Base-by-base conservation (phyloP, 1,140 invertebrate genomes). In the Pemphigus obesinymphae region DNA sequence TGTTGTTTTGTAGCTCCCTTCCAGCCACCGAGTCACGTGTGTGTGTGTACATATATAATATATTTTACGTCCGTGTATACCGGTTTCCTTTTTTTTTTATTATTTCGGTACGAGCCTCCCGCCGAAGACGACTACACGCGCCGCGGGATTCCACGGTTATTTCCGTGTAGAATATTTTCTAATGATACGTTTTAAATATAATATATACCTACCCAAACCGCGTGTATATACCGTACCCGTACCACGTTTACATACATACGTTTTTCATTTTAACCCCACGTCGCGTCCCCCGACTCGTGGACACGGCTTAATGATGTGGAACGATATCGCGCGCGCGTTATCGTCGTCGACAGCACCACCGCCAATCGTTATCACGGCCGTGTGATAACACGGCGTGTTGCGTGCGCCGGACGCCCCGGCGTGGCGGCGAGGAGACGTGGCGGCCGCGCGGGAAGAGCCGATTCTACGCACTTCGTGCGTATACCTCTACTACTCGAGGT, bases 21-120 rank as follows among this genome's bases (percentile, higher is more conserved):
- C n/a, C n/a, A n/a, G n/a, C n/a, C n/a, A n/a, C n/a, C n/a, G n/a
- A n/a, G n/a, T n/a, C n/a, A n/a, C n/a, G n/a, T n/a, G n/a, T n/a
- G 23, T 55, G n/a, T 13, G 7, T 55, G 1, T n/a, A n/a, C n/a
- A n/a, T n/a, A n/a, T 55, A 23, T 53, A 53, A 8, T n/a, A n/a
- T n/a, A n/a, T n/a, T n/a, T n/a, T n/a, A n/a, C n/a, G n/a, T n/a
- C 45, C 55, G 55, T 29, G 2, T 31, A 50, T 31, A 75, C 72
- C 72, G 72, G 72, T 75, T 75, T 75, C 45, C 29, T 45, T 75
- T 75, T 75, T 75, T n/a, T n/a, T n/a, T n/a, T n/a, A n/a, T n/a
- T 8, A 34, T 75, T 50, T 75, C 29, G 70, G 68, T 72, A 10
- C 23, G n/a, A n/a, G 23, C 70, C 70, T 40, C 31, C 72, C 72